Evolutionary conservation across 2,888 invertebrate species (phyloP), one percentile per base, ranked within the genome.

Genomic region (Thelaira solivaga): DNA sequence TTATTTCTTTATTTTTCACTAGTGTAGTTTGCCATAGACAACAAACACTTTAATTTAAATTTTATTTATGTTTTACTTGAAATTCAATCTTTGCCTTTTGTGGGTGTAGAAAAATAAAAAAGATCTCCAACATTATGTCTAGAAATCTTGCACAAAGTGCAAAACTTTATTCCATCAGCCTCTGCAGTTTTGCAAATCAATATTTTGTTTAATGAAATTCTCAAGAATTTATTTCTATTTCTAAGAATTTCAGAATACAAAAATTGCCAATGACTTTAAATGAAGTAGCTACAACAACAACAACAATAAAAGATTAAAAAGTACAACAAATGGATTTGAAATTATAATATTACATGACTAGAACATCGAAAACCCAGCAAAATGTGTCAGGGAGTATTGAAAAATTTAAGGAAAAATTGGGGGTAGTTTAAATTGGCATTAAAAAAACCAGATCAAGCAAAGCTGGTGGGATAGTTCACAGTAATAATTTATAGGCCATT

Each of bases 201-300:
- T 73, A 73, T 65, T 57, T 73, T 57, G 22, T 55, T 55, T 31
- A 34, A 45, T 39, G 49, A 55, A 72, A 57, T 73, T 73, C 73
- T 7, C 2, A 49, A 65, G 73, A 73, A 73, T 49, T 57, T 73
- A 29, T 55, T 47, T 39, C 18, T 1, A 68, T 34, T 74, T 74
- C 68, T 36, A 5, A 39, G 74, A 74, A 74, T 53, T 57, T 47
- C 18, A 6, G 22, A n/a, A 49, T n/a, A 31, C 43, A 55, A 29
- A 64, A 51, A 53, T 72, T 45, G 53, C 41, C 22, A 47, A 77
- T 57, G 45, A 59, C 26, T 47, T 53, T 11, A 47, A 36, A 36
- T 34, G 49, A 36, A 55, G 20, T n/a, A n/a, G n/a, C n/a, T n/a
- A n/a, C n/a, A n/a, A n/a, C n/a, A n/a, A n/a, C n/a, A n/a, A n/a